Evolutionary conservation across 2,888 invertebrate species (phyloP).

Genomic region (Punctoribates punctum): DNA sequence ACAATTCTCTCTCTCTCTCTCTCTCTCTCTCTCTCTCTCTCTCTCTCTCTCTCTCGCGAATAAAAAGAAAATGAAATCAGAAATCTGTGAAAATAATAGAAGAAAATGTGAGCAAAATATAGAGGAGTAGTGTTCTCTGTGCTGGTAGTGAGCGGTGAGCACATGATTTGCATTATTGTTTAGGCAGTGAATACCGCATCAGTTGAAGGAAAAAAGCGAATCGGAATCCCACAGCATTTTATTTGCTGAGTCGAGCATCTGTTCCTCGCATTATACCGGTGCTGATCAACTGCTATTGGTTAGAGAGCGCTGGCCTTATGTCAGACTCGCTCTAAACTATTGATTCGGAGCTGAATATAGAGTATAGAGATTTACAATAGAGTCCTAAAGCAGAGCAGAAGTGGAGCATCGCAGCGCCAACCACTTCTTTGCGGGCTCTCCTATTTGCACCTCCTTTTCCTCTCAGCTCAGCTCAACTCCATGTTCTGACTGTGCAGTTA

Average conservation of each 20-base stretch:
- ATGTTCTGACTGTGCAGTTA: conserved; percentile 14
- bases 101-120: conserved; percentile 7
- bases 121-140: too few species aligned
- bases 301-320: conserved; percentile 22
- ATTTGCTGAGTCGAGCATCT: conserved; percentile 31
- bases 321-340: neutral
- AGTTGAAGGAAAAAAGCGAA: conserved; percentile 7
- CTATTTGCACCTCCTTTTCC: conserved; percentile 31
- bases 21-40: neutral
- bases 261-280: conserved; percentile 7
- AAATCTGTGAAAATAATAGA: conserved; percentile 12
- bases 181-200: conserved; percentile 3
- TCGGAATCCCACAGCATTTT: conserved; percentile 17
- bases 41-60: neutral
- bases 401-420: conserved; percentile 9
- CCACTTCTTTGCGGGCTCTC: conserved; percentile 30
- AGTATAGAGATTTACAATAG: neutral
- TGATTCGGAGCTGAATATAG: neutral
- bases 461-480: neutral
- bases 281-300: conserved; percentile 24
- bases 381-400: neutral
- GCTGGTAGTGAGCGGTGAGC: neutral
- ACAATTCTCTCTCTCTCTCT: neutral
- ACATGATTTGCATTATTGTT: conserved; percentile 28
- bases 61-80: neutral